A percentile compares a stretch with the other conserved stretches of the same genome.
Evolutionary conservation across 2,888 invertebrate genomes (phyloP).

Genomic region (Ariolimax columbianus): DNA sequence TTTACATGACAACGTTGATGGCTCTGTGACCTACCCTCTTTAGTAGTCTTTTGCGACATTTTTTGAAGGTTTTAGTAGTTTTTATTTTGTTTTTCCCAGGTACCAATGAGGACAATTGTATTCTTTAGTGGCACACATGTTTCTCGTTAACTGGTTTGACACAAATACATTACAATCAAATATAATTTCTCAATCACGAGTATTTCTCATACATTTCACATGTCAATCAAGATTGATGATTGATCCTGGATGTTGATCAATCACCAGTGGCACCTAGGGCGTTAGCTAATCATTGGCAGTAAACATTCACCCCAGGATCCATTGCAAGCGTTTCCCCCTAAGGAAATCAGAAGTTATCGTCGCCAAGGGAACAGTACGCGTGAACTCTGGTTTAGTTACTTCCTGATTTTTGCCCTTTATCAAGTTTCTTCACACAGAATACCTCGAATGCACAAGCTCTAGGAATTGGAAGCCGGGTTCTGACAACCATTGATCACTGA

Average conservation of each 20-base stretch:
- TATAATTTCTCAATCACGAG: no score
- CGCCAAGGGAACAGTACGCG: not conserved
- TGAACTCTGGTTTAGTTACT: not conserved
- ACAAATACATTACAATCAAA: no score
- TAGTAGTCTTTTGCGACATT: no score
- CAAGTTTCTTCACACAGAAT: not conserved
- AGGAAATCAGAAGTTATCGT: not conserved
- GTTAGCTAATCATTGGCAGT: not conserved
- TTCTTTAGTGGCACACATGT: no score
- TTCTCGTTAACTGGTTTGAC: no score
- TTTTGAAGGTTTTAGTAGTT: no score
- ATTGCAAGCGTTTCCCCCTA: not conserved
- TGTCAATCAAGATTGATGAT: not conserved
- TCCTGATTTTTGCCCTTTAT: not conserved
- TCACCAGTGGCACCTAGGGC: not conserved
- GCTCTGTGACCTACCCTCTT: no score
- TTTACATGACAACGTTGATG: no score
- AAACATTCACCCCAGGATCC: not conserved
- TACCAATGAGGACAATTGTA: no score
- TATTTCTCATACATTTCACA: no score
- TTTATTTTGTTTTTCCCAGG: no score
- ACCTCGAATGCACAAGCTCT: not conserved
- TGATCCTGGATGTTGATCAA: not conserved
- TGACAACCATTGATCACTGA: slow-evolving; percentile 2
- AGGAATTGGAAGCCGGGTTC: not conserved